A percentile compares a stretch with the other conserved stretches of the same genome.
Evolutionary conservation across 2,888 invertebrate genomes (phyloP).

Genomic region (Craniophora ligustri): DNA sequence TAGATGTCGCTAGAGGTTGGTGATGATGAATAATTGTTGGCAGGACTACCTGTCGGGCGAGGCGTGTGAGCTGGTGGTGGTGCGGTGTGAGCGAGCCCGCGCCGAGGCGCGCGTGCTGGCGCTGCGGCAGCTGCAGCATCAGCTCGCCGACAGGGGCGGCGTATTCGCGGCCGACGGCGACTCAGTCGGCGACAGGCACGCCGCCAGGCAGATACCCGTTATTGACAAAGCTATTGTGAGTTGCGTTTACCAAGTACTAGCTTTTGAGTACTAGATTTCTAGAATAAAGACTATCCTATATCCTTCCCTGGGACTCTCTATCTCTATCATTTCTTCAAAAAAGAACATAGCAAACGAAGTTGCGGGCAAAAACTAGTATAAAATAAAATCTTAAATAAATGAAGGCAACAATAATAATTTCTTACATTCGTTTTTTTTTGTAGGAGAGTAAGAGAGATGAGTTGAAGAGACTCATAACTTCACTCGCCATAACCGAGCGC

Average conservation of each 20-base stretch:
- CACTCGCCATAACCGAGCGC: slow-evolving; percentile 65
- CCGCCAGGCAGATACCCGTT: slow-evolving; percentile 50
- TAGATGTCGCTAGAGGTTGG: too few relatives aligned
- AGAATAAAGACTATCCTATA: too few relatives aligned
- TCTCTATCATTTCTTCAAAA: too few relatives aligned
- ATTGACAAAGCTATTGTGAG: slow-evolving; percentile 74
- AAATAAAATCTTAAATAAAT: too few relatives aligned
- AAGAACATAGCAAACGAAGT: too few relatives aligned
- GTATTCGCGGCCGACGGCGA: slow-evolving; percentile 50
- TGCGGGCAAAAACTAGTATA: too few relatives aligned
- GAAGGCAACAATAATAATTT: too few relatives aligned
- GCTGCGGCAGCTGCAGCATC: slow-evolving; percentile 55
- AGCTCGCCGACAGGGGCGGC: slow-evolving; percentile 58
- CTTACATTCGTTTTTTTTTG: too few relatives aligned
- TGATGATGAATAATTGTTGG: too few relatives aligned
- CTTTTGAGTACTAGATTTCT: too few relatives aligned
- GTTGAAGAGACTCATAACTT: slow-evolving; percentile 60
- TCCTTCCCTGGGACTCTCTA: too few relatives aligned
- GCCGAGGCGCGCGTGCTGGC: slow-evolving; percentile 60
- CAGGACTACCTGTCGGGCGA: slow-evolving; percentile 65
- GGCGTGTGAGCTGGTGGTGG: slow-evolving; percentile 72
- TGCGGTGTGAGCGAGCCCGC: slow-evolving; percentile 67
- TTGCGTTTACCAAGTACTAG: too few relatives aligned
- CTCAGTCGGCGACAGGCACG: not conserved
- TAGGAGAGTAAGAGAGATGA: slow-evolving; percentile 73